These are phyloP conservation scores for Psilopogon haemacephalus DNA, from an alignment of 2,113 vertebrate genomes.

Conservation along the genomic window DNA sequence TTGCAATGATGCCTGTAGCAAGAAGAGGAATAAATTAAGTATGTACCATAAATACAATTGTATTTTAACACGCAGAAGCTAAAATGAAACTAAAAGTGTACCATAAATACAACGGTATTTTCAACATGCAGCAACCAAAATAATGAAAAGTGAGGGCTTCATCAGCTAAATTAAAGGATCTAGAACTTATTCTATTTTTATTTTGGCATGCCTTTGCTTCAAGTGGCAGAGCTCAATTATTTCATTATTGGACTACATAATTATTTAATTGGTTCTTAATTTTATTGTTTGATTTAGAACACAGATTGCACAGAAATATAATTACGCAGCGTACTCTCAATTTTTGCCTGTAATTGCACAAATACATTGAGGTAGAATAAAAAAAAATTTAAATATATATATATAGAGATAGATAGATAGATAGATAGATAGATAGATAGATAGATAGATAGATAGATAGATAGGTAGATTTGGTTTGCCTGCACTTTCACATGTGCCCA, in stretches of 20 bases:
- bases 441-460: too few species aligned
- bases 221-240: neutral
- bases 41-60: too few species aligned
- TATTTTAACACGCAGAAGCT: neutral
- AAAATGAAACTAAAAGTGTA: neutral
- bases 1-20: neutral
- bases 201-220: neutral
- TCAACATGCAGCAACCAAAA: neutral
- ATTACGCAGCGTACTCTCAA: neutral
- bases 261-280: neutral
- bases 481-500: neutral
- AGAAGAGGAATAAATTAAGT: neutral
- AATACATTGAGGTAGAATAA: neutral
- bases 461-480: too few species aligned
- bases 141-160: neutral
- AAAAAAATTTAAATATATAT: too few species aligned
- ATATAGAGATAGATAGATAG: too few species aligned
- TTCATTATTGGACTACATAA: neutral
- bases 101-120: neutral
- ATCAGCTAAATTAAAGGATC: neutral
- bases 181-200: neutral
- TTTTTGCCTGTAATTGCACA: neutral
- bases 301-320: neutral
- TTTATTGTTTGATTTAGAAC: neutral
- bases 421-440: too few species aligned